Conservation (phyloP, 2,797 vertebrate genomes). For the Enoplosus armatus region DNA sequence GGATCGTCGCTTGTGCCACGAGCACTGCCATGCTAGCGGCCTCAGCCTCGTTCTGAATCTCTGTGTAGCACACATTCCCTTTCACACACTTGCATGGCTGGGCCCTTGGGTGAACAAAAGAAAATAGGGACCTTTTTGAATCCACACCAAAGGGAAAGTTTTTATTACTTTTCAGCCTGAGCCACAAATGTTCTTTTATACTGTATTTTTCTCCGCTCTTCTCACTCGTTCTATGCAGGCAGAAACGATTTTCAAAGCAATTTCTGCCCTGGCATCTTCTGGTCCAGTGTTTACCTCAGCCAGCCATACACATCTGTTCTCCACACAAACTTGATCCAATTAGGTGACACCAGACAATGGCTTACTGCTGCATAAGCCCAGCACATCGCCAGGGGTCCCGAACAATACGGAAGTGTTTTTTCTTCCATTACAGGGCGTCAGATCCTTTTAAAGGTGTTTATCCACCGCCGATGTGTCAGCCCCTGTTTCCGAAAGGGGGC, state of each 20-base stretch:
- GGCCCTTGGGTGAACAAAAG: constrained; percentile 44
- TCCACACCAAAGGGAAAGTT: constrained; percentile 61
- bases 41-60: constrained; percentile 25
- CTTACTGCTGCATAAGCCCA: constrained; percentile 73
- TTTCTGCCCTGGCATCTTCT: constrained; percentile 73
- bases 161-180: constrained; percentile 64
- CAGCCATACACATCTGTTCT: constrained; percentile 75
- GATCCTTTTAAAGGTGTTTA: constrained; percentile 84
- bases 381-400: constrained; percentile 70
- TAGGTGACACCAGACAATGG: constrained; percentile 78
- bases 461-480: constrained; percentile 72
- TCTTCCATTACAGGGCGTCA: constrained; percentile 73
- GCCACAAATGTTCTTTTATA: constrained; percentile 65
- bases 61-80: constrained; percentile 8
- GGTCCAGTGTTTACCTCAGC: constrained; percentile 73
- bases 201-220: constrained; percentile 57
- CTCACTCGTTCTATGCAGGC: constrained; percentile 48
- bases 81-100: constrained; percentile 22
- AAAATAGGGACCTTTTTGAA: constrained; percentile 56
- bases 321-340: constrained; percentile 79
- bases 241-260: constrained; percentile 74
- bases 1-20: constrained; percentile 45
- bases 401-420: constrained; percentile 77
- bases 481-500: constrained; percentile 67
- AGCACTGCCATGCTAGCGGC: constrained; percentile 42